Conservation (phyloP, 2,888 invertebrate genomes). For the Drosophila borborema region DNA sequence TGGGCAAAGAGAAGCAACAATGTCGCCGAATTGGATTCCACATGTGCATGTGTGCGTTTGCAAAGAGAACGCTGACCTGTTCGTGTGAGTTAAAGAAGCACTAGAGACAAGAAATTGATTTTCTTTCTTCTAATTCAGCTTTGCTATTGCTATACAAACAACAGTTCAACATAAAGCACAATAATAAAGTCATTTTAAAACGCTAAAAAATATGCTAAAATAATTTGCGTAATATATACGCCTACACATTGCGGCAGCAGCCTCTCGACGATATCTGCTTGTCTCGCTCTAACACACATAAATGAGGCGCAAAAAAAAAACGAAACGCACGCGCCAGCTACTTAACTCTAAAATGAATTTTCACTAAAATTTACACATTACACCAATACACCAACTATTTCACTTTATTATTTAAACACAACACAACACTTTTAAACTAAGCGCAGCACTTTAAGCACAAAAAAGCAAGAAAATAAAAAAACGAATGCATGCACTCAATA, state of each 20-base stretch:
- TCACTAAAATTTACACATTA: not conserved
- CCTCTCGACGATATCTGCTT: not conserved
- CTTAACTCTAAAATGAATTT: not conserved
- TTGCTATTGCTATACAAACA: not conserved
- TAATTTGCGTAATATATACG: not conserved
- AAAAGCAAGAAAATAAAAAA: not conserved
- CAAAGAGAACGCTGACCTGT: not conserved
- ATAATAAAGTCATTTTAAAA: not conserved
- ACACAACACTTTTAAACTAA: not conserved
- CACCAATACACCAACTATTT: not conserved
- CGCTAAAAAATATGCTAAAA: not conserved
- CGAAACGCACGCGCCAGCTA: not conserved
- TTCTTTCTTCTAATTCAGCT: not conserved
- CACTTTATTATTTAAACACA: slow-evolving; percentile 5
- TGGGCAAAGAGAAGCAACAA: not conserved
- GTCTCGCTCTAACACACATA: slow-evolving; percentile 9
- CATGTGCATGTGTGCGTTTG: not conserved
- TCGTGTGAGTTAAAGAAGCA: not conserved
- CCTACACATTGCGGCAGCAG: not conserved
- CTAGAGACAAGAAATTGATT: not conserved
- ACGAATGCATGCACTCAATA: not conserved
- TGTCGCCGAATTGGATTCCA: not conserved
- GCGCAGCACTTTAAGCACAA: slow-evolving; percentile 2
- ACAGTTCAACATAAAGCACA: not conserved
- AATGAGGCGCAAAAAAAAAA: not conserved